phyloP scores from a whole-genome alignment of 2,888 invertebrate species.

The Sminthurides aquaticus region DNA sequence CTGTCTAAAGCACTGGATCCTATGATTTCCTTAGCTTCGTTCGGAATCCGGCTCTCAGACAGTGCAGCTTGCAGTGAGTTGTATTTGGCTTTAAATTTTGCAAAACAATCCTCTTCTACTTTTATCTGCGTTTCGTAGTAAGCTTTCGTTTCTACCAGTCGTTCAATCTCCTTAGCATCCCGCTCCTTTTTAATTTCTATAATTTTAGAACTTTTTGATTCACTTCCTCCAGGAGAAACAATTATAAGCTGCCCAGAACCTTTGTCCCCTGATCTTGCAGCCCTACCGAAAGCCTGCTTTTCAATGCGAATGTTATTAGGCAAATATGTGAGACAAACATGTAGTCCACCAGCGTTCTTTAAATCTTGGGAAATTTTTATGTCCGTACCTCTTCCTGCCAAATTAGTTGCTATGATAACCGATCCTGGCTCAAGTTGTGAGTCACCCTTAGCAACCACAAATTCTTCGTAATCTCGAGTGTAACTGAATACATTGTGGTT shows the following conservation, averaged over 20 bases:
- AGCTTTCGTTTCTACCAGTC: slow-evolving; percentile 39
- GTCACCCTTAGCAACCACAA: neutral
- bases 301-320: slow-evolving; percentile 47
- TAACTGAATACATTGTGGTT: too few relatives aligned
- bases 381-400: slow-evolving; percentile 48
- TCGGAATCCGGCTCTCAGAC: too few relatives aligned
- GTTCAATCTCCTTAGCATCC: slow-evolving; percentile 38
- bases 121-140: slow-evolving; percentile 37
- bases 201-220: slow-evolving; percentile 24
- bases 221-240: slow-evolving; percentile 11
- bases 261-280: slow-evolving; percentile 46
- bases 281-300: slow-evolving; percentile 47
- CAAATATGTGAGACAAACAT: slow-evolving; percentile 47
- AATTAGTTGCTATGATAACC: slow-evolving; percentile 47
- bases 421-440: slow-evolving; percentile 32
- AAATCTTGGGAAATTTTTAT: slow-evolving; percentile 44
- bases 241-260: slow-evolving; percentile 46
- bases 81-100: too few relatives aligned
- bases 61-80: too few relatives aligned
- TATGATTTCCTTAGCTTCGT: too few relatives aligned
- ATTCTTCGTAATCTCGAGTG: slow-evolving; percentile 4
- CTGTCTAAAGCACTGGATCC: too few relatives aligned
- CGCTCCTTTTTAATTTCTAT: slow-evolving; percentile 35
- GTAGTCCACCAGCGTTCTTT: slow-evolving; percentile 45
- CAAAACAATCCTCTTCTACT: slow-evolving; percentile 39